A percentile compares a stretch with the other conserved stretches of the same genome.
These are phyloP conservation scores for Akabosia matsudoensis DNA, from an alignment of 1,140 invertebrate genomes.

Conservation along the genomic window DNA sequence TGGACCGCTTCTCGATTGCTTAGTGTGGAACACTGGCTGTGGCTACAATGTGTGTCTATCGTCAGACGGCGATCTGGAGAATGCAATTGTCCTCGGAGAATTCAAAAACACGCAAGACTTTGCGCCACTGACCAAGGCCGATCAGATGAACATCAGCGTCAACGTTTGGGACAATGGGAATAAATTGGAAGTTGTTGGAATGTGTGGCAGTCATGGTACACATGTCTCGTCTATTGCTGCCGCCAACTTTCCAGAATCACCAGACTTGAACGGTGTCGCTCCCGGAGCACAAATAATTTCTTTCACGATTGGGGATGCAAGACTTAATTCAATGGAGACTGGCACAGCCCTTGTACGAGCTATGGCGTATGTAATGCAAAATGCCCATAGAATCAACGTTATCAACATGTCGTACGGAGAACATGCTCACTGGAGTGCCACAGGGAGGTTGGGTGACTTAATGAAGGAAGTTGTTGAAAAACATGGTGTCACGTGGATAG, in stretches of 20 bases:
- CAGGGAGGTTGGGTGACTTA: slow-evolving; percentile 65
- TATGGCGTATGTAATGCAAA: slow-evolving; percentile 79
- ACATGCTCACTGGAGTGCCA: slow-evolving; percentile 70
- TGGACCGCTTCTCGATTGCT: slow-evolving; percentile 87
- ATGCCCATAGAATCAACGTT: slow-evolving; percentile 68
- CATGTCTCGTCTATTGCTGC: slow-evolving; percentile 91
- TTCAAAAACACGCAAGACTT: slow-evolving; percentile 79
- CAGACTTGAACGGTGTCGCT: slow-evolving; percentile 89
- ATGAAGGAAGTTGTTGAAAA: slow-evolving; percentile 89
- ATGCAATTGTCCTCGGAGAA: slow-evolving; percentile 75
- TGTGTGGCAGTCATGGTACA: slow-evolving; percentile 93
- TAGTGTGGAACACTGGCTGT: slow-evolving; percentile 77
- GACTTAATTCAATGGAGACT: slow-evolving; percentile 82
- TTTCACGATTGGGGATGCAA: slow-evolving; percentile 69
- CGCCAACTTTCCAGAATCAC: slow-evolving; percentile 82
- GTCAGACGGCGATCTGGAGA: slow-evolving; percentile 72
- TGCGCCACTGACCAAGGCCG: slow-evolving; percentile 65
- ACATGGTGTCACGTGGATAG: slow-evolving; percentile 86
- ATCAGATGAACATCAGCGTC: slow-evolving; percentile 84
- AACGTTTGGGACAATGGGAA: slow-evolving; percentile 93
- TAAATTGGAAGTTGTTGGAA: slow-evolving; percentile 84
- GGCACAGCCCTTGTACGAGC: slow-evolving; percentile 85
- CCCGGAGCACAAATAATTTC: slow-evolving; percentile 95
- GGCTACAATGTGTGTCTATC: slow-evolving; percentile 66
- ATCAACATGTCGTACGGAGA: slow-evolving; percentile 99